Percentiles rank a stretch among this genome's conserved stretches.
These are phyloP conservation scores for Drosophila nr. perissopoda DNA, from an alignment of 2,888 invertebrate genomes.

Conservation along the genomic window DNA sequence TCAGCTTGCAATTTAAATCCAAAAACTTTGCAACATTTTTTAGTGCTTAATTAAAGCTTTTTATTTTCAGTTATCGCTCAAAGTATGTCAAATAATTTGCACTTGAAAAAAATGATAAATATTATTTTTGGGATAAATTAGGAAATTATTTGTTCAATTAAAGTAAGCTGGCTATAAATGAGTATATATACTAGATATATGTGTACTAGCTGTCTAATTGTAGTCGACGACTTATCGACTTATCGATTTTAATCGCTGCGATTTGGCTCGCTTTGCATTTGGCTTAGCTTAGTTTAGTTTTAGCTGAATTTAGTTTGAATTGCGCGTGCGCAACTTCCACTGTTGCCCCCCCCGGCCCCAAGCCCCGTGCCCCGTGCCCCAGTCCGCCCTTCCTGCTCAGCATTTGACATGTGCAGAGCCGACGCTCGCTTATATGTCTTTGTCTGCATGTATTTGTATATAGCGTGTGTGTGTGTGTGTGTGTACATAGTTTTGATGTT, in stretches of 20 bases:
- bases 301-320: conserved; percentile 23
- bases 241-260: not conserved
- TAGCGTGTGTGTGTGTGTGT: not conserved
- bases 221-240: not conserved
- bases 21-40: not conserved
- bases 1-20: not conserved
- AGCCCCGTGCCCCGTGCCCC: not conserved
- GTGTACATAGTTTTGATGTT: conserved; percentile 11
- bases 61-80: not conserved
- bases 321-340: conserved; percentile 52
- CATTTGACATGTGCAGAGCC: not conserved
- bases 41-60: not conserved
- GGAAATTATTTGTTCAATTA: not conserved
- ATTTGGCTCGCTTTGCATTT: conserved; percentile 7
- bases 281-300: conserved; percentile 1
- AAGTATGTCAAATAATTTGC: not conserved
- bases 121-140: not conserved
- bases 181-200: not conserved
- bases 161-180: not conserved
- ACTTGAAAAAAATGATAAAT: not conserved
- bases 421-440: conserved; percentile 16
- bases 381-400: not conserved
- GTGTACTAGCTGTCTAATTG: not conserved
- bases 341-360: conserved; percentile 8
- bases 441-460: not conserved